Conservation (phyloP, 1,140 invertebrate species). For the Drosophila rufa region DNA sequence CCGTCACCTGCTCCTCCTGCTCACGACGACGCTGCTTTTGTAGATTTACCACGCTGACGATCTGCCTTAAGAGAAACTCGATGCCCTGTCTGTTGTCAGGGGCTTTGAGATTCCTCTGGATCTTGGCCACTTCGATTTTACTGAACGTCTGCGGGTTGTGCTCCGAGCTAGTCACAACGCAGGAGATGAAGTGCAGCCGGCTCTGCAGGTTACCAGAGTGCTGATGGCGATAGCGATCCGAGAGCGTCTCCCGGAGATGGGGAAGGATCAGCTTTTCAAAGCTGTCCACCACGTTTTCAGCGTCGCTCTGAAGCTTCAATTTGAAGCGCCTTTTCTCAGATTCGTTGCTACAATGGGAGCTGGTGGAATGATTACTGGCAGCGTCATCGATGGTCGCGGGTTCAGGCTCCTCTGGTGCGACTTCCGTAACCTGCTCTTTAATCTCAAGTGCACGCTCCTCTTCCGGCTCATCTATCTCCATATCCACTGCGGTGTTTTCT, state of each 20-base stretch:
- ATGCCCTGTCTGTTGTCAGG: conserved; percentile 56
- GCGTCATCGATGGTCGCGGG: neutral
- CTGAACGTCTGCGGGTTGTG: conserved; percentile 64
- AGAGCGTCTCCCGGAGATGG: conserved; percentile 48
- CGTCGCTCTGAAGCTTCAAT: conserved; percentile 51
- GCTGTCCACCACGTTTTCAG: conserved; percentile 62
- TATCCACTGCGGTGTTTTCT: neutral
- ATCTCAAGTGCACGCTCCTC: neutral
- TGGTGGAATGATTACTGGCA: conserved; percentile 32
- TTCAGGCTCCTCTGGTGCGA: neutral
- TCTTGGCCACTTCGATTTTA: conserved; percentile 66
- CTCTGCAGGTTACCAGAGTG: conserved; percentile 43
- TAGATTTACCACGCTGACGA: conserved; percentile 71
- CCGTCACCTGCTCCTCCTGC: conserved; percentile 18
- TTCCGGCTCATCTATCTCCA: conserved; percentile 25
- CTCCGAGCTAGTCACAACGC: conserved; percentile 69
- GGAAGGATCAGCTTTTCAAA: conserved; percentile 78
- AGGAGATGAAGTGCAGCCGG: conserved; percentile 72
- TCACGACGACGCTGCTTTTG: conserved; percentile 56
- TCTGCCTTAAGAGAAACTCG: conserved; percentile 67
- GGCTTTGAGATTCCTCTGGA: conserved; percentile 71
- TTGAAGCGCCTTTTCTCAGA: conserved; percentile 43
- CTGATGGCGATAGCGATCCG: conserved; percentile 52
- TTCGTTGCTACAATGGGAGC: conserved; percentile 30
- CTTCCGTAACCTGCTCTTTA: neutral